Base-by-base conservation (phyloP, 1,140 invertebrate species). In the Saccostrea glomerata region DNA sequence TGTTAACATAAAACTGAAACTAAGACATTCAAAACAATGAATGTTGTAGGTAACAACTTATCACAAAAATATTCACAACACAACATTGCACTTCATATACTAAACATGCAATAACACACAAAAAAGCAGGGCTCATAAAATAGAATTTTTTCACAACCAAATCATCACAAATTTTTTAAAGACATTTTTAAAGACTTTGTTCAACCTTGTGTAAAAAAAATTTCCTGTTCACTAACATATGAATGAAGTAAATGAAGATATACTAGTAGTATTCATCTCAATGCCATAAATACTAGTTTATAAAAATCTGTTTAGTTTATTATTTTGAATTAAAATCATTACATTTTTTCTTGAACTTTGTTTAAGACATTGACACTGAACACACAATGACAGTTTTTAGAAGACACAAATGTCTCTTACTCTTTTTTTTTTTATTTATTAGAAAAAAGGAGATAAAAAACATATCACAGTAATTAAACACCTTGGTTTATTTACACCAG, bases 31-130 rank as follows among this genome's bases (percentile, higher is more conserved):
- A 36, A 77, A 77, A 15, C 23, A 77, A 47, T 47, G 47, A 47
- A 47, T 47, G 47, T 77, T 77, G 70, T 77, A 77, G 70, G 30
- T 77, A 17, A 77, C 25, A 77, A 15, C 25, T 77, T 77, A 77
- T 77, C 70, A 77, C 70, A 77, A 77, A 23, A 36, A 40, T 30
- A 30, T 73, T 36, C 70, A 77, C 70, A 77, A 30, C 70, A 77
- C 70, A 12, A 77, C 70, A 77, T 77, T 77, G 70, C 70, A 77
- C 70, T 25, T 77, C 25, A 25, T 25, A 77, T 77, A 77, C 30
- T 77, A 30, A 77, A 77, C 70, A 77, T 36, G 70, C 30, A 77
- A 47, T 25, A 77, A 30, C 13, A 30, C 23, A 30, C 25, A 77
- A 30, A 77, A 66, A 77, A 73, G 30, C 23, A 30, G 70, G 23